Percentiles rank a stretch among this genome's conserved stretches.
These are phyloP conservation scores for Drosophila nigricruria DNA, from an alignment of 2,888 invertebrate genomes.

Conservation along the genomic window DNA sequence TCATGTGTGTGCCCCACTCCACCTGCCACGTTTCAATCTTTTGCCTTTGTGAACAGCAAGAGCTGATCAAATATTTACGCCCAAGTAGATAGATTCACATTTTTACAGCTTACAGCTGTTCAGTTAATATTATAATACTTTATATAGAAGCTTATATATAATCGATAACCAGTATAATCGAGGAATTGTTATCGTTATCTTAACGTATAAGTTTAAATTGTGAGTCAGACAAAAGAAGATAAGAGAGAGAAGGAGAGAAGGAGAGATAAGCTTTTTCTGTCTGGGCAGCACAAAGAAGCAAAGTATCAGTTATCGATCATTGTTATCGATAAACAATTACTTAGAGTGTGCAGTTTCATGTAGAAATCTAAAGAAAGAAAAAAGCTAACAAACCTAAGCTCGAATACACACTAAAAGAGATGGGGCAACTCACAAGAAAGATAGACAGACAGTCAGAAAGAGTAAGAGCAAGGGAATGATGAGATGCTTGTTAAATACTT, in stretches of 20 bases:
- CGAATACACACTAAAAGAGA: neutral
- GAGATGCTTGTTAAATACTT: constrained; percentile 29
- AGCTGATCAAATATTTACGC: constrained; percentile 55
- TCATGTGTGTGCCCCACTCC: neutral
- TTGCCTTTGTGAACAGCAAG: constrained; percentile 11
- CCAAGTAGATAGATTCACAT: neutral
- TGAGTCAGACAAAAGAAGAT: no score
- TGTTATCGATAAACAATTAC: neutral
- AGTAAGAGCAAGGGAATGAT: neutral
- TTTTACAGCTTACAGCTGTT: neutral
- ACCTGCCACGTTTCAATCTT: neutral
- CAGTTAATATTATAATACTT: neutral
- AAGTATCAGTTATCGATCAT: neutral
- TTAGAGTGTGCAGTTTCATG: neutral
- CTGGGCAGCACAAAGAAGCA: neutral
- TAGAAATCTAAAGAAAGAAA: neutral
- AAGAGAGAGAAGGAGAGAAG: no score
- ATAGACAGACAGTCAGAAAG: neutral
- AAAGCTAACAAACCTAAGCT: neutral
- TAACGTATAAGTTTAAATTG: no score
- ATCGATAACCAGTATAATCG: no score
- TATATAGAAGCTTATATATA: no score
- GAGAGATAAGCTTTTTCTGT: no score
- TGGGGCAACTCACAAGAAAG: neutral
- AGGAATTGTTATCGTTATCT: no score